A percentile compares a stretch with the other conserved stretches of the same genome.
Evolutionary conservation across 2,113 vertebrate genomes (phyloP).

Genomic region (human): DNA sequence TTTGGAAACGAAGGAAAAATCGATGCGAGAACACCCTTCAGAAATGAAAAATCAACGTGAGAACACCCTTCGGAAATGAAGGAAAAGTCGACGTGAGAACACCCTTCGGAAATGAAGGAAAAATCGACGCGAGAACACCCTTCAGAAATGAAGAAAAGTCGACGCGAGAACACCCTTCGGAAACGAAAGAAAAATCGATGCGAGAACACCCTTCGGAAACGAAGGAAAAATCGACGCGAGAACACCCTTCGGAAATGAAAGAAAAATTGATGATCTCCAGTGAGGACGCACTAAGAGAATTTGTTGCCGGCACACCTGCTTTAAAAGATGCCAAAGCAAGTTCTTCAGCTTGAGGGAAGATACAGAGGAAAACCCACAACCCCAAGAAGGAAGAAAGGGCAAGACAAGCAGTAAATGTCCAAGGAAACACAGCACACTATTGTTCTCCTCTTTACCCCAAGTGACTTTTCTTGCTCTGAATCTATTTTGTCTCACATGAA

Average conservation of each 20-base stretch:
- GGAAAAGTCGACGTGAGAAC: rapidly evolving
- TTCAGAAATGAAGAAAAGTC: neutral
- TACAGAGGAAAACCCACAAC: neutral
- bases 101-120: neutral
- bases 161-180: rapidly evolving
- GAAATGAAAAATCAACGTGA: neutral
- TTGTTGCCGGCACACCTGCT: neutral
- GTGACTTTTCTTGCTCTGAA: no score
- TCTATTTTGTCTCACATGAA: neutral
- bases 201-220: neutral
- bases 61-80: neutral
- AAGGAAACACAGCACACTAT: neutral
- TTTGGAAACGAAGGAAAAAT: neutral
- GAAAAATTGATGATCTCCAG: neutral
- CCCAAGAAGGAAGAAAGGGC: no score
- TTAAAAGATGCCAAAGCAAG: no score
- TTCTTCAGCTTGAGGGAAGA: neutral
- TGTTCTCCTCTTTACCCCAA: neutral
- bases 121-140: no score
- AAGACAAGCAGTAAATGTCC: neutral
- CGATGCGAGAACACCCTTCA: neutral
- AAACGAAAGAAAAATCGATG: neutral
- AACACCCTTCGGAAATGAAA: neutral
- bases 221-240: no score
- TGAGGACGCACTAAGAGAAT: neutral